These are phyloP conservation scores for Potamilus streckersoni DNA, from an alignment of 1,140 invertebrate genomes.

Conservation along the genomic window DNA sequence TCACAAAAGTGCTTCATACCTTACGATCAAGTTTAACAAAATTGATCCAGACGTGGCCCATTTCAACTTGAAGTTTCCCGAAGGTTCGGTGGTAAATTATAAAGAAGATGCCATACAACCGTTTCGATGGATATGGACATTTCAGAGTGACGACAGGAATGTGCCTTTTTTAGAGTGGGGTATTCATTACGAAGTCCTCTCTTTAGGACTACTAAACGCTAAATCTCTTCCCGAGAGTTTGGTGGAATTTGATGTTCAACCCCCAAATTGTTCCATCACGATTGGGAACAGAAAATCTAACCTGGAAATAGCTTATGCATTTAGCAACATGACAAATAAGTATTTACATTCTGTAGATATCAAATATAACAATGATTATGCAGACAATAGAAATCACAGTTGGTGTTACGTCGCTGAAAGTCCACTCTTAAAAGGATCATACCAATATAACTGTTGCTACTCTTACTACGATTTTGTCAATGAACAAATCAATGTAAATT, in stretches of 20 bases:
- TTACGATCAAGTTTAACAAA: too few relatives aligned
- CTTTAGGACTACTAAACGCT: conserved; percentile 19
- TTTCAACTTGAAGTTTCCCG: too few relatives aligned
- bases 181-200: conserved; percentile 13
- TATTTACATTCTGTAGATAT: background rate
- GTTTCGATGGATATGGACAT: conserved; percentile 21
- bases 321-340: conserved; percentile 6
- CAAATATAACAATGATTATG: background rate
- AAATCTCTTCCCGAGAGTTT: background rate
- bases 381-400: conserved; percentile 1
- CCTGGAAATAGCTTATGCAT: conserved; percentile 3
- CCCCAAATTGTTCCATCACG: conserved; percentile 8
- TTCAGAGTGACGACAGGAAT: background rate
- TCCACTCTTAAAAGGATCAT: conserved; percentile 16
- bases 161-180: conserved; percentile 22
- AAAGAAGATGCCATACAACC: conserved; percentile 1
- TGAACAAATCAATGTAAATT: background rate
- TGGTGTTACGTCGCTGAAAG: conserved; percentile 12
- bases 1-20: too few relatives aligned
- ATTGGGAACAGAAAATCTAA: conserved; percentile 7
- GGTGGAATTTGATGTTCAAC: conserved; percentile 1
- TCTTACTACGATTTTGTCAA: background rate
- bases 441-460: conserved; percentile 13
- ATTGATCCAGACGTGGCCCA: too few relatives aligned
- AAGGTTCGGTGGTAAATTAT: too few relatives aligned